Evolutionary conservation across 2,888 invertebrate genomes (phyloP), one percentile per base, ranked within the genome.

Genomic region (Girardia tigrina): DNA sequence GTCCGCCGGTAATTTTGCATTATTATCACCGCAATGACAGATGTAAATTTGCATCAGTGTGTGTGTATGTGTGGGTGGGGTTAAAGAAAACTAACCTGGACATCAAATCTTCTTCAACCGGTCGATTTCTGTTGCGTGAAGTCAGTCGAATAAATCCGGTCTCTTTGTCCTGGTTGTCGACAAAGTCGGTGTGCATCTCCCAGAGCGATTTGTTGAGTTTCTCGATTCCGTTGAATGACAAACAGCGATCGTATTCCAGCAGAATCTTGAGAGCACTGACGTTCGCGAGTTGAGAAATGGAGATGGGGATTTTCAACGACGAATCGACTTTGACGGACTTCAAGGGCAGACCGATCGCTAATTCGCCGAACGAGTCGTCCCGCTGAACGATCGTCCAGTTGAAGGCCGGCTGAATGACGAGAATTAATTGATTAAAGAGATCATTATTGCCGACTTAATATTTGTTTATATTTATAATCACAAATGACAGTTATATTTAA

Each of bases 61-160:
- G n/a, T n/a, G n/a, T n/a, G n/a, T n/a, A n/a, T n/a, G n/a, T n/a
- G n/a, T n/a, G n/a, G n/a, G n/a, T n/a, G n/a, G n/a, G n/a, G n/a
- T n/a, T n/a, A n/a, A n/a, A n/a, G n/a, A n/a, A n/a, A n/a, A n/a
- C n/a, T n/a, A n/a, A n/a, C n/a, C n/a, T n/a, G n/a, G n/a, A n/a
- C n/a, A n/a, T n/a, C 56, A 56, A 56, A n/a, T 36, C 36, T 16
- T 56, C 56, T n/a, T n/a, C 56, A 56, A 56, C 56, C 23, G 20
- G 56, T 20, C n/a, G n/a, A 56, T 4, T 56, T n/a, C n/a, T 56
- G 23, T 4, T n/a, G 2, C 4, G n/a, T n/a, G 56, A 56, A 8
- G 56, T 56, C 4, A 56, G 8, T 56, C 56, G 56, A 56, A 56
- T 56, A 56, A 56, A 56, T 56, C 56, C 56, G n/a, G n/a, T 56